Conservation (phyloP, 2,888 invertebrate genomes). For the Temnothorax unifasciatus region DNA sequence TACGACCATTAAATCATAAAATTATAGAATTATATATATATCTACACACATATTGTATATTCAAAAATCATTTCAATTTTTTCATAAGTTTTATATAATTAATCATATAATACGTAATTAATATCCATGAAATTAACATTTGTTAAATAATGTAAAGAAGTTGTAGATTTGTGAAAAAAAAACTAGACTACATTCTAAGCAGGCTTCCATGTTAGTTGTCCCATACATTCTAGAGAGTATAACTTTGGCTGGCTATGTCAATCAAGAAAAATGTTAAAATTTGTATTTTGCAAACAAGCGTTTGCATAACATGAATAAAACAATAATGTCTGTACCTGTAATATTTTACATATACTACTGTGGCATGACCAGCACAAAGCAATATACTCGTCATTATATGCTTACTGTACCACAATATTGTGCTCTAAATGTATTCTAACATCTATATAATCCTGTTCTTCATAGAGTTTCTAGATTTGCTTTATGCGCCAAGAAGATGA, state of each 20-base stretch:
- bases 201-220: constrained; percentile 74
- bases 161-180: constrained; percentile 59
- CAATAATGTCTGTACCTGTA: neutral
- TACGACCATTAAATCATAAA: neutral
- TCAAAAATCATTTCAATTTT: neutral
- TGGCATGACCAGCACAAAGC: constrained; percentile 63
- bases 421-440: constrained; percentile 79
- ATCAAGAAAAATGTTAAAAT: neutral
- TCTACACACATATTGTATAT: neutral
- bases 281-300: neutral
- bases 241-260: constrained; percentile 60
- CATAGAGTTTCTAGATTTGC: constrained; percentile 75
- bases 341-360: constrained; percentile 10
- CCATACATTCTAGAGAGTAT: constrained; percentile 58
- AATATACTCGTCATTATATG: constrained; percentile 62
- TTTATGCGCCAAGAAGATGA: constrained; percentile 74
- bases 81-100: neutral
- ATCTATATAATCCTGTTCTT: constrained; percentile 77
- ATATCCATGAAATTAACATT: neutral
- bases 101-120: neutral
- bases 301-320: constrained; percentile 13
- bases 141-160: neutral
- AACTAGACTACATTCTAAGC: constrained; percentile 78
- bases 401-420: constrained; percentile 73
- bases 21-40: neutral